Evolutionary conservation across 2,888 invertebrate species (phyloP).

Genomic region (Eilema depressum): DNA sequence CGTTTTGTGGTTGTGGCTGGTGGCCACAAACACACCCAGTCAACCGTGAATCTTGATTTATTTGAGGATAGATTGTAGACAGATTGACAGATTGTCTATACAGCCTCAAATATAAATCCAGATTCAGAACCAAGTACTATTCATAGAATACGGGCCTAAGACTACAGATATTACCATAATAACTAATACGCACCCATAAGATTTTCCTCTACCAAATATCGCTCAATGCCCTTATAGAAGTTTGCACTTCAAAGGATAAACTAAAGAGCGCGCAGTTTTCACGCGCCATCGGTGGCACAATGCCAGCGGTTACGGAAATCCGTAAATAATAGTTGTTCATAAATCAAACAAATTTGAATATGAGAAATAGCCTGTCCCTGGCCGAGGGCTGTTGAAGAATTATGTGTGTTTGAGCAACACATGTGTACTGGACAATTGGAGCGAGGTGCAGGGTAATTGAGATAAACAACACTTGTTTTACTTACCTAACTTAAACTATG

Average conservation of each 20-base stretch:
- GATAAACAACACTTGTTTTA: not conserved
- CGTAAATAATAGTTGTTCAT: constrained; percentile 37
- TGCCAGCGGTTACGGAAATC: constrained; percentile 28
- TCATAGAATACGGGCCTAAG: too few relatives aligned
- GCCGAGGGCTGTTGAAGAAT: constrained; percentile 8
- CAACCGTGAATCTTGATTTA: too few relatives aligned
- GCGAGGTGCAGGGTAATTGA: not conserved
- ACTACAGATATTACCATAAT: too few relatives aligned
- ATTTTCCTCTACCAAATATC: not conserved
- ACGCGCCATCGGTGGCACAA: constrained; percentile 12
- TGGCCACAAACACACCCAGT: too few relatives aligned
- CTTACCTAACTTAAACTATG: not conserved
- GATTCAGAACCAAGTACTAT: too few relatives aligned
- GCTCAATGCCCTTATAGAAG: not conserved
- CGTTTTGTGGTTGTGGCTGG: too few relatives aligned
- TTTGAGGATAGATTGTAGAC: too few relatives aligned
- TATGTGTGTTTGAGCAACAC: not conserved
- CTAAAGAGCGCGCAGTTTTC: not conserved
- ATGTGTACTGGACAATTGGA: not conserved
- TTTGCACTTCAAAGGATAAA: not conserved
- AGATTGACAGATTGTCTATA: too few relatives aligned
- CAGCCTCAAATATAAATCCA: too few relatives aligned
- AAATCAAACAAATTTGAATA: constrained; percentile 49
- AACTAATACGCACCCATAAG: not conserved
- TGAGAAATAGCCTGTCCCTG: constrained; percentile 35